Percentiles rank a stretch among this genome's conserved stretches.
Evolutionary conservation across 1,140 invertebrate species (phyloP).

Genomic region (Sinonovacula constricta): DNA sequence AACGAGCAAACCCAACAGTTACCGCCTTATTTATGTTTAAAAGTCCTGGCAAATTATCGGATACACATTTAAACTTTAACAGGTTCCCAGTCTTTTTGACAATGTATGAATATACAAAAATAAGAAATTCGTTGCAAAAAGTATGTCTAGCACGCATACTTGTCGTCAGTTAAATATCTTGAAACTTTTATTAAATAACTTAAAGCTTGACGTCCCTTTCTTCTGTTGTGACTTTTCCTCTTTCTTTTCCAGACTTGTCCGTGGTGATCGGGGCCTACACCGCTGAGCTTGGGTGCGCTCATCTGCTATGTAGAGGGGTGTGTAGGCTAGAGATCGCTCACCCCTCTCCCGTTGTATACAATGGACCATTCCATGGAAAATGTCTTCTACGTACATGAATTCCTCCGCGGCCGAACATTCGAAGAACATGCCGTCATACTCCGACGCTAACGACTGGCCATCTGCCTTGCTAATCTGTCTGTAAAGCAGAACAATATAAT

Average conservation of each 20-base stretch:
- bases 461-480: slow-evolving; percentile 77
- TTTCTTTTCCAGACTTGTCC: slow-evolving; percentile 63
- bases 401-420: slow-evolving; percentile 78
- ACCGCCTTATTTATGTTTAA: no score
- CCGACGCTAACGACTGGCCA: slow-evolving; percentile 69
- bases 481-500: no score
- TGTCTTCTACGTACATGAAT: slow-evolving; percentile 73
- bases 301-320: slow-evolving; percentile 73
- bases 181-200: slow-evolving; percentile 75
- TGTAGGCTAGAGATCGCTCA: slow-evolving; percentile 64
- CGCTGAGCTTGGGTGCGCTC: slow-evolving; percentile 65
- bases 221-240: slow-evolving; percentile 69
- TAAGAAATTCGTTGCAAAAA: no score
- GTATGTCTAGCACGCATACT: no score
- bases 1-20: no score
- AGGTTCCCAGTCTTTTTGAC: no score
- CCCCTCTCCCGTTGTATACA: slow-evolving; percentile 71
- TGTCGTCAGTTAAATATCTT: slow-evolving; percentile 77
- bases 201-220: slow-evolving; percentile 69
- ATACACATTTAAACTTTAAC: no score
- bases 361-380: slow-evolving; percentile 75
- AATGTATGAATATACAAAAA: no score
- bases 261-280: slow-evolving; percentile 68
- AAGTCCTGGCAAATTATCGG: no score
- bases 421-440: slow-evolving; percentile 75